Base-by-base conservation (phyloP, 2,888 invertebrate genomes). In the Himalopsyche kuldschensis region DNA sequence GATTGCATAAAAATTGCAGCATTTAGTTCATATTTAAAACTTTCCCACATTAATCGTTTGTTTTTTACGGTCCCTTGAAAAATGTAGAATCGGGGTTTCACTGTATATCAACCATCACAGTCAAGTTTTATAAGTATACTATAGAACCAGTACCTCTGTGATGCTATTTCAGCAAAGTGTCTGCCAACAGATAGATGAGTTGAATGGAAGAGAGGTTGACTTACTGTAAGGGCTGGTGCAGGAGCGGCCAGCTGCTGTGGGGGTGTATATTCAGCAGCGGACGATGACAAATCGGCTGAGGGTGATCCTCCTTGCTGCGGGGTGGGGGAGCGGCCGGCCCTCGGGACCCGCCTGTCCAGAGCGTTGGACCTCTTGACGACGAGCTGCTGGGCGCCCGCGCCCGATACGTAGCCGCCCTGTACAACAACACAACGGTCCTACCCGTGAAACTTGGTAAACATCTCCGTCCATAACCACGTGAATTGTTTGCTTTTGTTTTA, bases 321-420 rank as follows among this genome's bases (percentile, higher is more conserved):
- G 35, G 82, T 77, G 31, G 90, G 90, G 17, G 89, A 89, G 46
- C 82, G 81, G 31, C 24, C 90, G 79, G 46, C 91, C 90, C 90
- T 92, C 88, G 89, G 91, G 86, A 88, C 91, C 87, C 89, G 94
- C 89, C 95, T 94, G 88, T 96, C 96, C 86, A 98, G 92, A 80
- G 97, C 94, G 91, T 98, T 97, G 79, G 94, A 92, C 91, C 95
- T 96, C 84, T 93, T 91, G 82, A 96, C 95, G 88, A 95, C 95
- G 77, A 97, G 92, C 87, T 95, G 91, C 87, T 91, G 91, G 79
- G 90, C 89, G 90, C 93, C 93, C 86, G 94, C 93, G 63, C 93
- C 94, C 77, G 93, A 91, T 87, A 94, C 93, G 90, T 94, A 94
- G 82, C 94, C 94, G 87, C 94, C 94, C 93, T 94, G 94, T 87